Conservation (phyloP, 1,140 invertebrate genomes). For the Aphis gossypii region DNA sequence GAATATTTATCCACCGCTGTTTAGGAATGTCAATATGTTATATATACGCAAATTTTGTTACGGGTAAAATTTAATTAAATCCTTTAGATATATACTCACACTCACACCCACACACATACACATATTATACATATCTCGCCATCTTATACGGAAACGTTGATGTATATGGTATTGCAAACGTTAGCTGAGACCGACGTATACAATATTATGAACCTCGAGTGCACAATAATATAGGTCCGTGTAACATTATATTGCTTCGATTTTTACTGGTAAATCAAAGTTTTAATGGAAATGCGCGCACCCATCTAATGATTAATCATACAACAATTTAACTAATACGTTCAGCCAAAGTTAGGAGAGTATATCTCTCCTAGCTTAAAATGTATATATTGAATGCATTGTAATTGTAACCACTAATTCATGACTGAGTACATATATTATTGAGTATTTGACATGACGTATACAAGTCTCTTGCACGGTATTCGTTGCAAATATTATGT, state of each 20-base stretch:
- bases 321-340: too few species aligned
- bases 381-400: too few species aligned
- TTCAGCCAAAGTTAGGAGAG: too few species aligned
- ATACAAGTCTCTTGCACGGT: too few species aligned
- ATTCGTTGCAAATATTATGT: too few species aligned
- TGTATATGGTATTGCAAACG: background rate
- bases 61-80: constrained; percentile 27
- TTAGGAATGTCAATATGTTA: constrained; percentile 14
- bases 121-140: background rate
- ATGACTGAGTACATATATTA: too few species aligned
- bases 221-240: background rate
- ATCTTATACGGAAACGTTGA: background rate
- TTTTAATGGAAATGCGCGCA: background rate
- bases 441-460: too few species aligned
- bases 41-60: background rate
- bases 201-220: background rate
- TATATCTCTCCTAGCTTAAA: too few species aligned
- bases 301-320: background rate
- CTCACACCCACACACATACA: background rate
- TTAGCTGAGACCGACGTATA: background rate
- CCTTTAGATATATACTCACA: background rate
- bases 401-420: too few species aligned
- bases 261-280: background rate
- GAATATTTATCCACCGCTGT: background rate
- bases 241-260: background rate